Evolutionary conservation across 2,113 vertebrate species (phyloP).

Genomic region (Cochlearius cochlearius): DNA sequence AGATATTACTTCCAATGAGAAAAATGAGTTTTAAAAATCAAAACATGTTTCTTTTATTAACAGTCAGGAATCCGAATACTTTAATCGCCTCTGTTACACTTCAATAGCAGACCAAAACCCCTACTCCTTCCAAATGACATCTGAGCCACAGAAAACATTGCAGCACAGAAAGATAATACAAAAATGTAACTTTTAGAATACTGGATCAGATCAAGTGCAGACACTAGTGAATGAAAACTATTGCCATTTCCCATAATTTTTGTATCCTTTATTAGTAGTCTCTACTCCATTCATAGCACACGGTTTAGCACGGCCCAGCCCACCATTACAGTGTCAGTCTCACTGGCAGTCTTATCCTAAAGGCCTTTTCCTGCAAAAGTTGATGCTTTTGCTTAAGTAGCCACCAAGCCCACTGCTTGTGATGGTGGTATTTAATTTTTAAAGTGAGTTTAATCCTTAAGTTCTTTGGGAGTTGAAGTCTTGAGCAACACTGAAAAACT

Average conservation of each 20-base stretch:
- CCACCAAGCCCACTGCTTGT: not conserved
- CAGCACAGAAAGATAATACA: not conserved
- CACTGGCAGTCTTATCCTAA: not conserved
- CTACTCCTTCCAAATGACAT: not conserved
- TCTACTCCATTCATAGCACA: not conserved
- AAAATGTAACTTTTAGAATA: not conserved
- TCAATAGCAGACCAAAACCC: not conserved
- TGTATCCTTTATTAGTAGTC: not conserved
- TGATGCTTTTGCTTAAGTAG: not conserved
- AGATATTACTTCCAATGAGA: not conserved
- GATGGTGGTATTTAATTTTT: not conserved
- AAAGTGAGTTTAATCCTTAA: not conserved
- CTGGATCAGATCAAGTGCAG: not conserved
- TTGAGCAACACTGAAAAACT: not conserved
- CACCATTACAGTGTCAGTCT: not conserved
- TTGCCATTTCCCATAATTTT: not conserved
- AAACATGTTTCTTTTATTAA: not conserved
- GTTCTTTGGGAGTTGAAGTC: not conserved
- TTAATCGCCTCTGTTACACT: not conserved
- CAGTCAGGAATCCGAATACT: not conserved
- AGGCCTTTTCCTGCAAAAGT: not conserved
- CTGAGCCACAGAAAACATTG: not conserved
- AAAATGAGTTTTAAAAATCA: not conserved
- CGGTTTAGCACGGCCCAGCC: not conserved
- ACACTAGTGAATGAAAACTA: not conserved